Evolutionary conservation across 2,888 invertebrate species (phyloP).

Genomic region (Himalopsyche japonica): DNA sequence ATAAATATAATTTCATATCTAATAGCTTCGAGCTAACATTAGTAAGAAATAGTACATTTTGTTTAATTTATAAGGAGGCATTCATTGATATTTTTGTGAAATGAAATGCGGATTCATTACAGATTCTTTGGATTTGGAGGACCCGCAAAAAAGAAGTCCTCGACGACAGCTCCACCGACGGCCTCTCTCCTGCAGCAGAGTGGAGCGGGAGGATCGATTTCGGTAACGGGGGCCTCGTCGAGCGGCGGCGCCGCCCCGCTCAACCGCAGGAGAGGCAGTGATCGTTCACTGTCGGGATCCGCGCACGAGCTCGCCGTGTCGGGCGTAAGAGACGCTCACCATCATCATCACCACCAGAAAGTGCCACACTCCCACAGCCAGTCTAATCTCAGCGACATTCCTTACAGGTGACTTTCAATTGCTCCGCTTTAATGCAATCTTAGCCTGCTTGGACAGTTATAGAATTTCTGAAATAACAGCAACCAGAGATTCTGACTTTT

Average conservation of each 20-base stretch:
- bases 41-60: too few species aligned
- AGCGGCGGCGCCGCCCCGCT: conserved; percentile 50
- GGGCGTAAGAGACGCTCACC: conserved; percentile 63
- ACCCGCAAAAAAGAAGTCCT: conserved; percentile 82
- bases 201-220: conserved; percentile 45
- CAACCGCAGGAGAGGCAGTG: conserved; percentile 76
- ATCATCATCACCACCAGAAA: conserved; percentile 50
- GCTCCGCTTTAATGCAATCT: background rate
- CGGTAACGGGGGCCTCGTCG: conserved; percentile 45
- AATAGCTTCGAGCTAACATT: too few species aligned
- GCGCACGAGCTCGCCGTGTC: conserved; percentile 81
- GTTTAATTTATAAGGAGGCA: too few species aligned
- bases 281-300: conserved; percentile 81
- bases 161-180: conserved; percentile 60
- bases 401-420: conserved; percentile 67
- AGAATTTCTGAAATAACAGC: too few species aligned
- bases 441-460: too few species aligned
- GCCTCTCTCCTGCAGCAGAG: conserved; percentile 49
- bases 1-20: too few species aligned
- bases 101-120: conserved; percentile 15
- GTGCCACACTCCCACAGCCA: conserved; percentile 89
- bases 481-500: too few species aligned
- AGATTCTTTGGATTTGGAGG: conserved; percentile 91
- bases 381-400: conserved; percentile 84
- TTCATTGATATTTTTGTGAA: background rate